phyloP scores from a whole-genome alignment of 2,888 invertebrate genomes.

The Athetis lepigone region DNA sequence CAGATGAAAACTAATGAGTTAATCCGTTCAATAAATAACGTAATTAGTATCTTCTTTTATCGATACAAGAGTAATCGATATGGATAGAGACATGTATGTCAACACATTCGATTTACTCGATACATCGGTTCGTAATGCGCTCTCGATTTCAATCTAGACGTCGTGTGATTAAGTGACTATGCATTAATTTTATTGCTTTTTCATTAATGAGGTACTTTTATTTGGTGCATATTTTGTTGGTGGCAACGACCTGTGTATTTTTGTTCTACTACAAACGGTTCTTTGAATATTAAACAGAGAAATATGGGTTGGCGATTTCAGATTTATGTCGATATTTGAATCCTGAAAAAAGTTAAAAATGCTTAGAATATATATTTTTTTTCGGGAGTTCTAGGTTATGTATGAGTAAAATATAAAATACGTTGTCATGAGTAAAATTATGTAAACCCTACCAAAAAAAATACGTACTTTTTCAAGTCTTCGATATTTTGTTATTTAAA shows the following conservation, averaged over 20 bases:
- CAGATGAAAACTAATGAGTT: constrained; percentile 3
- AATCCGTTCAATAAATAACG: constrained; percentile 18
- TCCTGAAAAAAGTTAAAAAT: no score
- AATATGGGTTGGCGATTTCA: no score
- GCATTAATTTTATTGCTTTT: constrained; percentile 20
- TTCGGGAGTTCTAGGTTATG: no score
- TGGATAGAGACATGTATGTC: constrained; percentile 7
- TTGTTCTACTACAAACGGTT: no score
- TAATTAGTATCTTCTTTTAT: constrained; percentile 8
- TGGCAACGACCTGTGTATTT: not conserved
- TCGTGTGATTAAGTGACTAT: constrained; percentile 4
- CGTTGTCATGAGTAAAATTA: no score
- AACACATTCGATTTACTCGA: constrained; percentile 14
- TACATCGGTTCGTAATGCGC: constrained; percentile 11
- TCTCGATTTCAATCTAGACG: constrained; percentile 43
- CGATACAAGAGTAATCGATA: not conserved
- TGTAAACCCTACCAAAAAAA: no score
- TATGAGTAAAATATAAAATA: no score
- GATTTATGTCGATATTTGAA: no score
- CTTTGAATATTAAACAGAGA: no score
- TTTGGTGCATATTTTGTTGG: not conserved
- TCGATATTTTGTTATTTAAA: no score
- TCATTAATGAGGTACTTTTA: constrained; percentile 10
- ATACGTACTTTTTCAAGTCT: no score
- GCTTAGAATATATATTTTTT: no score